Base-by-base conservation (phyloP, 1,140 invertebrate species). In the Ganaspis sp. region DNA sequence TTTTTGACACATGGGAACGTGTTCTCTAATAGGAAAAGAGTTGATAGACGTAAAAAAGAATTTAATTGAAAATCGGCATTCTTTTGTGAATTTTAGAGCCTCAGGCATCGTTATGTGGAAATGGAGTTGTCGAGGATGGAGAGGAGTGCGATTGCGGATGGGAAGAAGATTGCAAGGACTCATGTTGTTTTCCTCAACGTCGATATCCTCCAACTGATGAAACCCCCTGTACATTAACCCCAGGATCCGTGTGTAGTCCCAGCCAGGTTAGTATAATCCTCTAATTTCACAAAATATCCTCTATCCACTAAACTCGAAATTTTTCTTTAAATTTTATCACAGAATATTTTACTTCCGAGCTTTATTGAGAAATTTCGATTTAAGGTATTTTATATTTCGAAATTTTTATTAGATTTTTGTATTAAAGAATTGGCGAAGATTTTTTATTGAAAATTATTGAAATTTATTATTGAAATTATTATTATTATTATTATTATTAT, bases 141-240 rank as follows among this genome's bases (percentile, higher is more conserved):
- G 98, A 99, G 91, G 95, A 99, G 87, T 99, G 98, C 90, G 99
- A 99, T 91, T 99, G 98, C 91, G 99, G 99, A 26, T 99, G 98
- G 96, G 97, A 98, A 84, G 96, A 97, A 86, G 96, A 97, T 86
- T 99, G 98, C 90, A 94, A 95, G 73, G 97, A 99, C 85, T 93
- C 94, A 17, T 99, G 99, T 87, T 99, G 99, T 88, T 96, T 96
- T 85, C 98, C 98, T 19, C 97, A 98, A 92, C 93, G 95, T 49
- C 93, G 94, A 64, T 94, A 96, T 81, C 95, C 95, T 4, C 92
- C 93, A 0, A 79, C 91, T 17, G 94, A 95, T 74, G 96, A 97
- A 87, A 94, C 94, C 12, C 97, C 97, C 0, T 98, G 97, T 87
- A 95, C 94, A n/a, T 92, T 97, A 73, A 95, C 95, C 0, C 95